Base-by-base conservation (phyloP, 2,888 invertebrate species). In the Aplocera efformata region DNA sequence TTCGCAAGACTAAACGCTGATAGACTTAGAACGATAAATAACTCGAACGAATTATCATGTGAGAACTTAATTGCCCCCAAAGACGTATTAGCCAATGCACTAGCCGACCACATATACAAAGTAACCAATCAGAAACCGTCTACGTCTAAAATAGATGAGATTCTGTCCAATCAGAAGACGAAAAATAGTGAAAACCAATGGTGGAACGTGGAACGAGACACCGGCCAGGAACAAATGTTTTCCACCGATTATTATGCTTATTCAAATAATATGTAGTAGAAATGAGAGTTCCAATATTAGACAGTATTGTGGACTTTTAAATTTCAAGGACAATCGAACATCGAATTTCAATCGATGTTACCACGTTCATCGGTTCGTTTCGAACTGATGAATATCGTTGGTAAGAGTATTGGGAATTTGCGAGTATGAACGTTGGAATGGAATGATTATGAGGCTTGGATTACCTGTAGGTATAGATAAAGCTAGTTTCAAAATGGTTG, bases 91-190 rank as follows among this genome's bases (percentile, higher is more conserved):
- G 84, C 88, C 0, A 85, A 82, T 33, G 88, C 81, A 1, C 58
- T 89, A 44, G 86, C 74, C 0, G 86, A 89, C 50, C 89, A 89
- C 30, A 89, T 89, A 27, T 88, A 88, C 40, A 89, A 88, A 78
- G 88, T 89, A 34, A 89, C 89, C 53, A 88, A 88, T 78, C 89
- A 89, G 48, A 89, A 88, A 45, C 86, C 88, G 17, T 85, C 85
- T 24, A 79, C 85, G 33, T 83, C 86, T 4, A 70, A 79, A 3
- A 79, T 89, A 10, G 84, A 88, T 37, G 83, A 84, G 48, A 84
- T 89, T 53, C 59, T 89, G 36, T 82, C 88, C 38, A 85, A 85
- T 77, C 89, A 89, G 51, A 80, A 85, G 17, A 63, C 70, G 53
- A 69, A 63, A 43, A 17, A 17, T 17, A 68, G 60, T 13, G 59